Base-by-base conservation (phyloP, 2,113 vertebrate species). In the Prunella fulvescens region DNA sequence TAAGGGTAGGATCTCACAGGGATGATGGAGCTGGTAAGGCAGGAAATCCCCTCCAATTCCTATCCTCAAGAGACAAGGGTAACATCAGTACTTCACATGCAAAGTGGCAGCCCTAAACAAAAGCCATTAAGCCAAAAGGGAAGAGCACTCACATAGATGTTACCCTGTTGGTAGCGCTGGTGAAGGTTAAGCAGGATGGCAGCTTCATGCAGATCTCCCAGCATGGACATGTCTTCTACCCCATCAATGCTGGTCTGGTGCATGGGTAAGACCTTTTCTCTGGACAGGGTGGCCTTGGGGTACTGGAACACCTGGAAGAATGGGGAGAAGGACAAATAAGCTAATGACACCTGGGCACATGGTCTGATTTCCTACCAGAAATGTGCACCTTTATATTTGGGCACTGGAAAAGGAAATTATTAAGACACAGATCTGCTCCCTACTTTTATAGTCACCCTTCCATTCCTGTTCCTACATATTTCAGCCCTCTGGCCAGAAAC, bases 131-230 rank as follows among this genome's bases (percentile, higher is more conserved):
- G 24, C 14, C 60, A 78, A 33, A 61, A 61, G n/a, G 26, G 51
- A 67, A 1, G 11, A 60, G 33, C 51, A 96, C 98, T 94, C 96
- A 99, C 99, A 53, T 99, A 99, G 96, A 99, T 99, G 96, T 97
- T 96, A 92, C 99, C 98, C 93, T 97, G 97, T 23, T 98, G 97
- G 96, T 99, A 99, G 87, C 98, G 98, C 86, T 98, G 98, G 83
- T 98, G 98, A 60, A 99, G 98, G 97, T 99, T 99, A 92, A 98
- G 98, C 98, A 99, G 98, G 96, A 99, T 99, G 97, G 98, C 98
- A 23, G 98, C 98, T 95, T 99, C 99, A 8, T 99, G 99, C 62
- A 99, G 97, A 91, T 99, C 98, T 33, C 97, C 97, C 96, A 99
- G 98, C 70, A 97, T 94, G 81, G 99, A 99, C 98, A 99, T 99